These are phyloP conservation scores for Shinisaurus crocodilurus DNA, from an alignment of 2,113 vertebrate genomes.

Conservation along the genomic window DNA sequence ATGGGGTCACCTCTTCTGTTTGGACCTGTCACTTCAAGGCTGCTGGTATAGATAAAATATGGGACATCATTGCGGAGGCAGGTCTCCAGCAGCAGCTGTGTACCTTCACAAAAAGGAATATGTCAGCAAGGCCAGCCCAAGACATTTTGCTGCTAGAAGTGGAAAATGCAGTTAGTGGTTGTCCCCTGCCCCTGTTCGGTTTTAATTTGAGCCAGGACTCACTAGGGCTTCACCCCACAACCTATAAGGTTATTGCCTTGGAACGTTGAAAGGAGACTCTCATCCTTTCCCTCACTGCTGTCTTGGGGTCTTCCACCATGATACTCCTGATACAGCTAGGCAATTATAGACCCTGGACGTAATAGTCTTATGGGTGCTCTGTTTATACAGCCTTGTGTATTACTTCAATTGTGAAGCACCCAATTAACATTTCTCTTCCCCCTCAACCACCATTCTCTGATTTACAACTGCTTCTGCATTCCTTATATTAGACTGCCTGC, in stretches of 20 bases:
- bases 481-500: no score
- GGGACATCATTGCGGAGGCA: conserved; percentile 81
- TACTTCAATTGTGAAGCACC: no score
- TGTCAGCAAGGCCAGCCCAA: background rate
- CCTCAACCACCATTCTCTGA: no score
- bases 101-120: conserved; percentile 77
- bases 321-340: background rate
- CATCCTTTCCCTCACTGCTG: background rate
- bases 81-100: conserved; percentile 85
- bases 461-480: no score
- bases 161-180: background rate
- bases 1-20: conserved; percentile 85
- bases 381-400: no score
- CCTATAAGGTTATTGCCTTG: background rate
- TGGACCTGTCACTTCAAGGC: conserved; percentile 88
- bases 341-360: no score
- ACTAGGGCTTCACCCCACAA: background rate
- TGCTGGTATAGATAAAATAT: conserved; percentile 90
- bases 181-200: no score
- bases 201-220: background rate
- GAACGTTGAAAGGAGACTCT: background rate
- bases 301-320: background rate
- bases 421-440: no score
- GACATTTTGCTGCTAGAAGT: background rate
- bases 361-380: no score